Percentiles rank a stretch among this genome's conserved stretches.
Evolutionary conservation across 2,797 vertebrate species (phyloP).

Genomic region (Falco berigora): DNA sequence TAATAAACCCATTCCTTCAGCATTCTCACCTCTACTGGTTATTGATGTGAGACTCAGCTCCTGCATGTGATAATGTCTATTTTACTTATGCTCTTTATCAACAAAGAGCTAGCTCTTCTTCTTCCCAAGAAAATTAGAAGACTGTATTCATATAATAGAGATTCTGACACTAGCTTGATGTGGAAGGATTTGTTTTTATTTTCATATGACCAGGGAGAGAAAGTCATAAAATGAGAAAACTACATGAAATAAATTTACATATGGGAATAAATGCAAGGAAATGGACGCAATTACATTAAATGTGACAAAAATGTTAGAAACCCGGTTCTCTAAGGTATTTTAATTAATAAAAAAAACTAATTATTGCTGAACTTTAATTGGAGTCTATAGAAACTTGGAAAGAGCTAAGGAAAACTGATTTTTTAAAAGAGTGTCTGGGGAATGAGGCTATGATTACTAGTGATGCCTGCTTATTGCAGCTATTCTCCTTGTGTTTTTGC

Average conservation of each 20-base stretch:
- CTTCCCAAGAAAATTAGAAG: slow-evolving; percentile 32
- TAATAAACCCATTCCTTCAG: slow-evolving; percentile 4
- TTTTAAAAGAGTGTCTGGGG: slow-evolving; percentile 16
- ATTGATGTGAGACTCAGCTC: slow-evolving; percentile 7
- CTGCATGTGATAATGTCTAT: background rate
- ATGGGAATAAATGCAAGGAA: slow-evolving; percentile 8
- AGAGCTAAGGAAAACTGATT: background rate
- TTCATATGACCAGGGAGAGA: background rate
- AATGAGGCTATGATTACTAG: slow-evolving; percentile 21
- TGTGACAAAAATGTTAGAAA: slow-evolving; percentile 2
- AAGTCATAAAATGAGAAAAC: slow-evolving; percentile 23
- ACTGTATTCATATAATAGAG: background rate
- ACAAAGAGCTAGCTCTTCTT: background rate
- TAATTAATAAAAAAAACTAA: slow-evolving; percentile 67
- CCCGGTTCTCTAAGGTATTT: slow-evolving; percentile 29
- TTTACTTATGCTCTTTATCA: slow-evolving; percentile 50
- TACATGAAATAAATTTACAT: slow-evolving; percentile 42
- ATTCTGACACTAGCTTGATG: background rate
- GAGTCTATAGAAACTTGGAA: slow-evolving; percentile 30
- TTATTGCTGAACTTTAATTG: slow-evolving; percentile 53
- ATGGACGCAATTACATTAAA: slow-evolving; percentile 31
- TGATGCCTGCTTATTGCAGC: background rate
- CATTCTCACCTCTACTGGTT: background rate
- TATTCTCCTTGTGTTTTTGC: background rate
- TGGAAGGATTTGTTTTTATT: background rate